These are phyloP conservation scores for Hippolais icterina DNA, from an alignment of 2,113 vertebrate species.

Conservation along the genomic window DNA sequence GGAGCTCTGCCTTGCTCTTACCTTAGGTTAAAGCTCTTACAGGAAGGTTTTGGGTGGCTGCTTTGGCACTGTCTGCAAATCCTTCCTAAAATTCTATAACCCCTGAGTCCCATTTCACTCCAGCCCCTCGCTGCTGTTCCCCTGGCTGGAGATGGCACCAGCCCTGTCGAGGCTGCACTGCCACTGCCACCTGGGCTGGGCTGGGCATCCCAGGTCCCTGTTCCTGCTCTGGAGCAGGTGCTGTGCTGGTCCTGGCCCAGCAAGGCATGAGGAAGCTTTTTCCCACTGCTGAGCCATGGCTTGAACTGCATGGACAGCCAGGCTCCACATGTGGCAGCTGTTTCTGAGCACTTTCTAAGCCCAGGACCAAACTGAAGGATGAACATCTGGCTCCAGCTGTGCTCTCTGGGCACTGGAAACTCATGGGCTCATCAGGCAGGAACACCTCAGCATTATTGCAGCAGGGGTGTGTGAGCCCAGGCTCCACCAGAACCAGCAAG, in stretches of 20 bases:
- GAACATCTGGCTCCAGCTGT: not conserved
- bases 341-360: not conserved
- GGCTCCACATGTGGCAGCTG: not conserved
- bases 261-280: not conserved
- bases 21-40: not conserved
- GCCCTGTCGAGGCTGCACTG: not conserved
- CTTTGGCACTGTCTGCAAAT: not conserved
- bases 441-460: not conserved
- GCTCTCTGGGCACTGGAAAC: not conserved
- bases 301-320: not conserved
- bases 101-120: fast-evolving
- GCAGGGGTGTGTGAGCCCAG: not conserved
- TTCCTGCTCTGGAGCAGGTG: fast-evolving
- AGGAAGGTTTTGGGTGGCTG: not conserved
- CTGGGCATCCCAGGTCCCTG: not conserved
- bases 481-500: not conserved
- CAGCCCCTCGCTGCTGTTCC: fast-evolving
- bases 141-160: not conserved
- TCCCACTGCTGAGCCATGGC: not conserved
- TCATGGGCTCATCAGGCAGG: fast-evolving
- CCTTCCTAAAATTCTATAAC: not conserved
- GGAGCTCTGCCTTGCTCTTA: not conserved
- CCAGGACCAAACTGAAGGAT: not conserved
- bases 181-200: not conserved
- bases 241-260: not conserved